Evolutionary conservation across 2,888 invertebrate species (phyloP), one percentile per base, ranked within the genome.

Genomic region (Nomada ruficornis): DNA sequence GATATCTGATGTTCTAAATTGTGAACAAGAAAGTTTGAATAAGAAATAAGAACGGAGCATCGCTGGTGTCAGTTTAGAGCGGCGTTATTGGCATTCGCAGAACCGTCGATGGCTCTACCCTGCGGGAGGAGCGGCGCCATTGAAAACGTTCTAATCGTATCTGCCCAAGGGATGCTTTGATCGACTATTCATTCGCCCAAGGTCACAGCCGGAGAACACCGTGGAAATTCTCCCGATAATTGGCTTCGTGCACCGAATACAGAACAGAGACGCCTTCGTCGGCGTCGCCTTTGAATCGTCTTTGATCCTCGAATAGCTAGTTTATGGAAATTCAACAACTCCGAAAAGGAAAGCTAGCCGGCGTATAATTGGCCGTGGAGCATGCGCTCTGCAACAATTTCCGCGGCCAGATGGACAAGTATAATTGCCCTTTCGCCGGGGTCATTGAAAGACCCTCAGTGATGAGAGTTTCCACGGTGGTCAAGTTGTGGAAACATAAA

Each of bases 121-220:
- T 26, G 64, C 36, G 54, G 67, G 71, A 77, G 71, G 78, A 74
- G 67, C 78, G 64, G 73, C 82, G 83, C 76, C 76, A 82, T 84
- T 83, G 82, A 59, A 78, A 71, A 68, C 65, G 70, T 71, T 80
- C 83, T 86, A 84, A 87, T 87, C 79, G 84, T 75, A 83, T 83
- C 87, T 85, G 68, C 4, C 55, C 78, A 69, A 69, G 72, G 65
- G 76, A 62, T 70, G 76, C 77, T 67, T 62, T 69, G 62, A 84
- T 84, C 81, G 82, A 74, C 78, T 84, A 86, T 88, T 88, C 88
- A 83, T 82, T 73, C 74, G 77, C 47, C 62, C 85, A 88, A 88
- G 88, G 86, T 83, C 78, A 64, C 18, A 50, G n/a, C 68, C 20
- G 20, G 60, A 71, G 76, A 60, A 57, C 76, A 77, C 13, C 81